phyloP scores from a whole-genome alignment of 92 coral and sea anemone species.

The Pocillopora meandrina region DNA sequence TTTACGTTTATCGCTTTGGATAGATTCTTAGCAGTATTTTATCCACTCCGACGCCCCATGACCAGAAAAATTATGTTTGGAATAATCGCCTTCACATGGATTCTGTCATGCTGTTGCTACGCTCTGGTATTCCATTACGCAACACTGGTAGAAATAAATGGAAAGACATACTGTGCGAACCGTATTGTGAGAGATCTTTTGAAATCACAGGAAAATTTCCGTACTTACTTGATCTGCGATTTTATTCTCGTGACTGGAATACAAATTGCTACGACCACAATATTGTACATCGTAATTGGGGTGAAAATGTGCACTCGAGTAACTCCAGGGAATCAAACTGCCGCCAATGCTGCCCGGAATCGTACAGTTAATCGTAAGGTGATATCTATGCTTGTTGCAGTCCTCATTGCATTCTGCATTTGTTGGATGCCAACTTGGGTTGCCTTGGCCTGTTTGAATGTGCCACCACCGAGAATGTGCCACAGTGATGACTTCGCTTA shows the following conservation, averaged over 20 bases:
- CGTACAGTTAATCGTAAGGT: conserved; percentile 11
- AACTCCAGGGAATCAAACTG: conserved; percentile 15
- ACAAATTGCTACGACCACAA: neutral
- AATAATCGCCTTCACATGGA: conserved; percentile 11
- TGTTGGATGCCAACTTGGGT: conserved; percentile 21
- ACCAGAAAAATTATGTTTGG: neutral
- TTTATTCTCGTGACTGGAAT: neutral
- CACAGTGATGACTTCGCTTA: neutral
- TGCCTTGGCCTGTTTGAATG: neutral
- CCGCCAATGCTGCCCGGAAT: neutral
- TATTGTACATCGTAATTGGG: conserved; percentile 9
- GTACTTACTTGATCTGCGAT: neutral
- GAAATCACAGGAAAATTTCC: conserved; percentile 4
- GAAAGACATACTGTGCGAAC: conserved; percentile 16
- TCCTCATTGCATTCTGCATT: conserved; percentile 22
- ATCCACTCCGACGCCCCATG: conserved; percentile 11
- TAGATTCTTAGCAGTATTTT: conserved; percentile 17
- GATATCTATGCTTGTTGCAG: conserved; percentile 19
- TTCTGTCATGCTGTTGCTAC: conserved; percentile 11
- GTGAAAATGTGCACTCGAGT: conserved; percentile 9
- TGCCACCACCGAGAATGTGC: conserved; percentile 10
- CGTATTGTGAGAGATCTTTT: conserved; percentile 1
- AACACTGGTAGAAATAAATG: neutral
- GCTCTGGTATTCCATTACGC: conserved; percentile 10
- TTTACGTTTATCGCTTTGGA: conserved; percentile 24